These are phyloP conservation scores for Drepana arcuata DNA, from an alignment of 1,140 invertebrate species.

Conservation along the genomic window DNA sequence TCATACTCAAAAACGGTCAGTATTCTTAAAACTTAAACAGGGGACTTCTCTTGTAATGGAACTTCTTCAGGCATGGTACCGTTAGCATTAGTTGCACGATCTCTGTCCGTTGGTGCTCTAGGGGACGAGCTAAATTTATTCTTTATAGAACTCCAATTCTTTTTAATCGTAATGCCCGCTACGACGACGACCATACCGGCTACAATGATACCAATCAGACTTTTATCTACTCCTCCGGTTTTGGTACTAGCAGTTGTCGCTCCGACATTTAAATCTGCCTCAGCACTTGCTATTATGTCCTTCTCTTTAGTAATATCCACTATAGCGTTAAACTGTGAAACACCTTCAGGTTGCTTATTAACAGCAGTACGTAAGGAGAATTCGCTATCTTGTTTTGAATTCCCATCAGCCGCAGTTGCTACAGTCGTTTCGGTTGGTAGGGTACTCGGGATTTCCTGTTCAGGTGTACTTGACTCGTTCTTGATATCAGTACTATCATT, in stretches of 20 bases:
- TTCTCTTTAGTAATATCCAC: constrained; percentile 20
- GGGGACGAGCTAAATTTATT: constrained; percentile 52
- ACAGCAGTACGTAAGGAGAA: constrained; percentile 35
- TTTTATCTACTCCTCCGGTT: constrained; percentile 49
- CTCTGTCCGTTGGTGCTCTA: constrained; percentile 34
- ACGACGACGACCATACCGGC: constrained; percentile 61
- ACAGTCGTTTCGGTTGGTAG: constrained; percentile 3
- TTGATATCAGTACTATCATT: neutral
- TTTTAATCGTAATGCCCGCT: constrained; percentile 69
- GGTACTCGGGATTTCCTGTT: too few relatives aligned
- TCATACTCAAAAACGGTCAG: constrained; percentile 7
- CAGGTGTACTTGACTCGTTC: neutral
- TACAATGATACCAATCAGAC: constrained; percentile 61
- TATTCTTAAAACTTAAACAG: constrained; percentile 30
- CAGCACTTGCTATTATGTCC: constrained; percentile 3
- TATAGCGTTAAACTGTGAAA: constrained; percentile 19
- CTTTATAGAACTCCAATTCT: constrained; percentile 69
- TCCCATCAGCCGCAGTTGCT: constrained; percentile 8
- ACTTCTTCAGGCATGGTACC: constrained; percentile 55
- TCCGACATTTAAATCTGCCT: constrained; percentile 38
- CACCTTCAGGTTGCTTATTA: constrained; percentile 25
- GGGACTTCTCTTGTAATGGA: constrained; percentile 54
- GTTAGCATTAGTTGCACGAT: constrained; percentile 33
- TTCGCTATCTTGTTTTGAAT: constrained; percentile 11
- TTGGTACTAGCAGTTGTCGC: constrained; percentile 42